Conservation (phyloP, 2,113 vertebrate genomes). For the Salvator merianae region DNA sequence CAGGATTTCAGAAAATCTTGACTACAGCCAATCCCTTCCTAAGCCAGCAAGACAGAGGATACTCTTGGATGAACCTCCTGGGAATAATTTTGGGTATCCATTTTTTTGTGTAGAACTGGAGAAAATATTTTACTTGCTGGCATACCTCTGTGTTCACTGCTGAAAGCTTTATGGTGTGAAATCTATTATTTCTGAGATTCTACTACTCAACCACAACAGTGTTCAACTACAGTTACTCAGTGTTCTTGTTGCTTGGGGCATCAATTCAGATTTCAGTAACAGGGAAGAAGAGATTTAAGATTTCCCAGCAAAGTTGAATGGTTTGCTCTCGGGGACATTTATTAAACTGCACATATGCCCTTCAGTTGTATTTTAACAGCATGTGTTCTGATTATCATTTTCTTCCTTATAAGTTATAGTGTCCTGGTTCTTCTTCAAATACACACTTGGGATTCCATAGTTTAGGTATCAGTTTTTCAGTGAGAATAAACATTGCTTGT, state of each 20-base stretch:
- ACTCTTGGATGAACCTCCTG: no score
- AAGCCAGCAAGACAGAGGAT: no score
- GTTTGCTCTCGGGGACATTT: not conserved
- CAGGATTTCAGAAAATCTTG: no score
- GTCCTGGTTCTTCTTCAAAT: no score
- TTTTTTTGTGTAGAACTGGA: not conserved
- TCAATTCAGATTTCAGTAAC: not conserved
- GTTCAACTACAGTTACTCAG: not conserved
- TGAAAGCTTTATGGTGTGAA: not conserved
- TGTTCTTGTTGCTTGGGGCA: not conserved
- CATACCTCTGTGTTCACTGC: not conserved
- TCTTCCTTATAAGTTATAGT: no score
- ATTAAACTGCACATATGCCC: not conserved
- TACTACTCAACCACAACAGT: not conserved
- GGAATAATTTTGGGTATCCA: no score
- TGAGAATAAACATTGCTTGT: no score
- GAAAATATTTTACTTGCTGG: not conserved
- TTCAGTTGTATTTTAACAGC: no score
- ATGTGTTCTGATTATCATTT: no score
- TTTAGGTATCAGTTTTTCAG: no score
- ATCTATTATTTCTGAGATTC: not conserved
- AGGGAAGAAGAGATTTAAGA: not conserved
- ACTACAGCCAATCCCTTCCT: no score
- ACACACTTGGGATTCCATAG: no score
- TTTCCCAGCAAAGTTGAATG: not conserved